These are phyloP conservation scores for Eurois occulta DNA, from an alignment of 2,888 invertebrate genomes.

Conservation along the genomic window DNA sequence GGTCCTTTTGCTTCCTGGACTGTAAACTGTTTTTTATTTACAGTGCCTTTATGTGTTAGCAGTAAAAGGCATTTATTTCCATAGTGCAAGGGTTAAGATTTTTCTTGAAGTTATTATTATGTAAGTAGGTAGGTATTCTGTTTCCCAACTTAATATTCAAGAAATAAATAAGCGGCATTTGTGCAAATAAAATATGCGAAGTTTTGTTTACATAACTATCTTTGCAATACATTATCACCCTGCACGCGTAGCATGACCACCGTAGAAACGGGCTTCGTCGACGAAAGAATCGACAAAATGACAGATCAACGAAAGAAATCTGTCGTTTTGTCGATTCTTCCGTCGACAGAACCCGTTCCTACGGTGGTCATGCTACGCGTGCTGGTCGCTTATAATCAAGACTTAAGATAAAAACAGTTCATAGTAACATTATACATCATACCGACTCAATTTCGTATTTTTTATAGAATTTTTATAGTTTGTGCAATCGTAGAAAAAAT, in stretches of 20 bases:
- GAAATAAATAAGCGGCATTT: background rate
- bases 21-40: too few relatives aligned
- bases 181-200: constrained; percentile 32
- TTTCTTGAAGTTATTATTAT: background rate
- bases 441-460: background rate
- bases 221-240: background rate
- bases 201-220: constrained; percentile 43
- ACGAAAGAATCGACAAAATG: too few relatives aligned
- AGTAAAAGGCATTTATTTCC: too few relatives aligned
- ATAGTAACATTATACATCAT: background rate
- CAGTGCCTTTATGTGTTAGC: too few relatives aligned
- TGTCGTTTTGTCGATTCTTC: too few relatives aligned
- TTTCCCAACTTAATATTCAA: constrained; percentile 8
- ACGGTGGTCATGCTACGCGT: too few relatives aligned
- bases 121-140: background rate
- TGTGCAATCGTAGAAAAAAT: background rate
- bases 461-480: background rate
- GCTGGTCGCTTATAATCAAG: background rate
- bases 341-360: too few relatives aligned
- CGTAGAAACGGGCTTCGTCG: too few relatives aligned
- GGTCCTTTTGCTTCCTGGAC: too few relatives aligned
- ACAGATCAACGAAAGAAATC: too few relatives aligned
- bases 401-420: background rate
- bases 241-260: too few relatives aligned
- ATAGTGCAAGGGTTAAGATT: too few relatives aligned